These are phyloP conservation scores for Tonatia bakeri DNA, from an alignment of 2,113 vertebrate genomes.

Conservation along the genomic window DNA sequence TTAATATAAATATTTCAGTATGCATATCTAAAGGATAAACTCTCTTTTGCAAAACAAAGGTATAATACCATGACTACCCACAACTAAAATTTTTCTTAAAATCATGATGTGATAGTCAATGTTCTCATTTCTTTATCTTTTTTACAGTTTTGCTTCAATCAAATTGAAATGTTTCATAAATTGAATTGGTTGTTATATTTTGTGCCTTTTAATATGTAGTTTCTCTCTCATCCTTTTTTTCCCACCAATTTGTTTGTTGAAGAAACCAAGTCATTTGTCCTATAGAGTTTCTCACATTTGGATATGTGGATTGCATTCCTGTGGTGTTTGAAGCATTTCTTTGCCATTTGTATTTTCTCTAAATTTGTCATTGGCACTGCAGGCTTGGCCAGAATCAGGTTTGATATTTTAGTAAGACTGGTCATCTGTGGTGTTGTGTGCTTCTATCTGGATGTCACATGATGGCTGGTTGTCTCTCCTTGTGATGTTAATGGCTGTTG, in stretches of 20 bases:
- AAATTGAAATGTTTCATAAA: not conserved
- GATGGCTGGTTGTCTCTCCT: not conserved
- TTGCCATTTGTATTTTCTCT: not conserved
- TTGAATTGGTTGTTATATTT: not conserved
- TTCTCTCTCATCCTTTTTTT: not conserved
- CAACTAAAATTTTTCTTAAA: not conserved
- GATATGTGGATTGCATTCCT: not conserved
- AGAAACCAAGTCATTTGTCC: not conserved
- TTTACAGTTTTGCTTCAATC: not conserved
- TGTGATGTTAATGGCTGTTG: not conserved
- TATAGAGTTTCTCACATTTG: not conserved
- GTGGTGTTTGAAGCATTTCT: not conserved
- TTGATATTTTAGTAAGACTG: not conserved
- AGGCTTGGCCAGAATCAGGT: not conserved
- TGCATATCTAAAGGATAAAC: not conserved
- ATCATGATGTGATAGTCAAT: not conserved
- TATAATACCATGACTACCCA: not conserved
- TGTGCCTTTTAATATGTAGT: not conserved
- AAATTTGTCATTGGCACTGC: not conserved
- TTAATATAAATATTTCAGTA: not conserved
- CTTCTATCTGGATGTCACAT: too few relatives aligned
- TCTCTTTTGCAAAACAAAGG: not conserved
- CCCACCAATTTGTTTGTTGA: not conserved
- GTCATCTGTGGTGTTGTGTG: not conserved
- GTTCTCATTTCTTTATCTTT: not conserved